Evolutionary conservation across 2,888 invertebrate genomes (phyloP), one percentile per base, ranked within the genome.

Genomic region (Synanthedon tipuliformis): DNA sequence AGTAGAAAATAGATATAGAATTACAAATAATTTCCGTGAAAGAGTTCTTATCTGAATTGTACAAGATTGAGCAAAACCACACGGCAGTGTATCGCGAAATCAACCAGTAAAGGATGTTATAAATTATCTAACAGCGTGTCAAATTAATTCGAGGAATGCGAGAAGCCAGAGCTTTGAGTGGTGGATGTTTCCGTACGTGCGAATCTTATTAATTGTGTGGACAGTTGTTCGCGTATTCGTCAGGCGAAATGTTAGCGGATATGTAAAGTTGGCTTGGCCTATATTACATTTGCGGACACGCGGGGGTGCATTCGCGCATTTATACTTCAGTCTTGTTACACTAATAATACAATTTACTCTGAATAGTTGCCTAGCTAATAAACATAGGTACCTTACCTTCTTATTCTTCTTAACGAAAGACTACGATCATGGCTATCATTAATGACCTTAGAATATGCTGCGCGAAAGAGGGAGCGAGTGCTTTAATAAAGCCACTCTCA

Each of bases 141-240:
- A 88, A 86, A 88, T 88, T 87, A 88, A 87, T 87, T 79, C 80
- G 71, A 73, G 80, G 84, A 88, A 87, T 85, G 80, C 75, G 66
- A 67, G 61, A 64, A 62, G 80, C 75, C 66, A 67, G 61, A 64
- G 62, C 71, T 70, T 69, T 72, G 77, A 76, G 67, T 69, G 70
- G 72, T 71, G 68, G 71, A 74, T 75, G 79, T 81, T 81, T 82
- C 81, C 81, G 78, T 70, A 68, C 71, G 55, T 58, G 55, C 52
- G 59, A 57, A 74, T 34, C 71, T 78, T 82, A 86, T 86, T 85
- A 86, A 85, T 84, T 77, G 82, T 74, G 63, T 62, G 68, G 76
- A 78, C 82, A 83, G 75, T 81, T 81, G 83, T 69, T 73, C 60
- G 66, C 68, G 70, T 76, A 82, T 81, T 75, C 77, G 79, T 84